Conservation (phyloP, 2,888 invertebrate species). For the Chironomus riparius region DNA sequence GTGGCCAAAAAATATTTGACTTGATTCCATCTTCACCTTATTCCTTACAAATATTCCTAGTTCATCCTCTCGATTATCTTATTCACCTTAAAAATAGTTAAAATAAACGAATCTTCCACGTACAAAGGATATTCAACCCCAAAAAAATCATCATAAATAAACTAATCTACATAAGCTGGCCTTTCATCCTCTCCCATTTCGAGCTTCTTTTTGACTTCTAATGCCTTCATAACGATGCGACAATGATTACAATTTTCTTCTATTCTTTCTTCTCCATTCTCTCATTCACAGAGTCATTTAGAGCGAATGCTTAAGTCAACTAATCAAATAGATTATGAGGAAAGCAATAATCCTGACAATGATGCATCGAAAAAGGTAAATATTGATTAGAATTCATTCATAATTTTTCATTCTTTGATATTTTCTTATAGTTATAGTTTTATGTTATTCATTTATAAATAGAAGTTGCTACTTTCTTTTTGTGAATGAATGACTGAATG, state of each 20-base stretch:
- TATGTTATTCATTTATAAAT: neutral
- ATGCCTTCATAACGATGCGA: neutral
- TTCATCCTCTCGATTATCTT: too few species aligned
- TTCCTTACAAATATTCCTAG: too few species aligned
- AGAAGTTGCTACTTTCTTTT: too few species aligned
- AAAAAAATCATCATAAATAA: too few species aligned
- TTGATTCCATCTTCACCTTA: too few species aligned
- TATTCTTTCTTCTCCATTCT: neutral
- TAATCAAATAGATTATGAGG: conserved; percentile 26
- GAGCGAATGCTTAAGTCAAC: conserved; percentile 24
- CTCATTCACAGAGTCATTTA: conserved; percentile 14
- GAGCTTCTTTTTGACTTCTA: neutral
- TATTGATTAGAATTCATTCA: neutral
- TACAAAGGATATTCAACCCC: too few species aligned
- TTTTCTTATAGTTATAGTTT: neutral
- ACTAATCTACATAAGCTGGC: too few species aligned
- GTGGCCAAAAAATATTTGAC: too few species aligned
- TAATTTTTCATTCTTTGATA: neutral
- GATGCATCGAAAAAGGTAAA: conserved; percentile 19
- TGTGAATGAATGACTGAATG: neutral
- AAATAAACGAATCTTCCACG: too few species aligned
- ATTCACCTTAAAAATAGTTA: too few species aligned
- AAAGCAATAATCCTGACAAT: conserved; percentile 17
- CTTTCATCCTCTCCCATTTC: too few species aligned
- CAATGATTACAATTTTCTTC: neutral